Base-by-base conservation (phyloP, 2,888 invertebrate genomes). In the Leptinotarsa tumamoca region DNA sequence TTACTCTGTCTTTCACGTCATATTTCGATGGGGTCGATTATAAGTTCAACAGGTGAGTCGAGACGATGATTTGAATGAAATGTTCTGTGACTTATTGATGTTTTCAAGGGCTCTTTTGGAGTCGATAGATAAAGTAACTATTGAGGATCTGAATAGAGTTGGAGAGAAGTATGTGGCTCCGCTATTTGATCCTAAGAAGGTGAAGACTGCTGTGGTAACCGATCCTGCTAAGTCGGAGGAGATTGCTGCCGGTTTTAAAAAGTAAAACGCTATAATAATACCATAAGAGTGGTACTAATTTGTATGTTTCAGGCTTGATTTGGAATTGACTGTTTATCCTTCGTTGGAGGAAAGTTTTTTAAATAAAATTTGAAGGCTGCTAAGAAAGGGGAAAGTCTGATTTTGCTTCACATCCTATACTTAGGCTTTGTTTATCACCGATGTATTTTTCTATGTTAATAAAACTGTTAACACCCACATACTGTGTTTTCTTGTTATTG, bases 151-250 rank as follows among this genome's bases (percentile, higher is more conserved):
- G 83, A 90, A 90, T 81, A 89, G 90, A 79, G 93, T 95, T 73
- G 95, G 94, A 0, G 88, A 89, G n/a, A 91, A 91, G 81, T 96
- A 96, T 90, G 89, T 96, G 71, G 90, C 91, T 2, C 87, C 91
- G 3, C 88, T 96, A 77, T 94, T 96, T 86, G 90, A 93, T 83
- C 87, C 91, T 0, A 86, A 87, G 17, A 84, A 88, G 75, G 90
- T 92, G 70, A 92, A 92, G 84, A 92, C 94, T n/a, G 92, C 94
- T 21, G 89, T 96, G 79, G 94, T 94, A 50, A 95, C 95, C 85
- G 94, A 95, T 86, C 94, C 95, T 15, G 90, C 92, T 76, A 95
- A 95, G 88, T 92, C 94, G 68, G 88, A 90, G 21, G 93, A 94
- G 84, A 89, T 95, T 80, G 89, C 91, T 63, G 88, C 90, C 15